Evolutionary conservation across 2,888 invertebrate species (phyloP), one percentile per base, ranked within the genome.

Genomic region (Muschampia plurimacula): DNA sequence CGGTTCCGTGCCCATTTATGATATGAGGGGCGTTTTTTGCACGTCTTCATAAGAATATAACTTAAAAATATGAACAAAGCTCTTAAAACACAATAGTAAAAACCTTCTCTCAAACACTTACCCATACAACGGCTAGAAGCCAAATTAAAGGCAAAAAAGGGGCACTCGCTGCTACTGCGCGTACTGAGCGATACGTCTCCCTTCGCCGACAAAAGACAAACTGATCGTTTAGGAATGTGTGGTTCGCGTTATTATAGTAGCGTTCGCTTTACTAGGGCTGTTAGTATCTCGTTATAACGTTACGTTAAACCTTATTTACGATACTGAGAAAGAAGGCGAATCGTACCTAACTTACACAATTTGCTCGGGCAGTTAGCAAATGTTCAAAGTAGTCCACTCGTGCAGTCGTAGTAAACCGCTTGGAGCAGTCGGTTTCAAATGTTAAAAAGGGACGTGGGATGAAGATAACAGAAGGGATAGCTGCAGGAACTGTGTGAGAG

Each of bases 61-160:
- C 39, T 67, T 36, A 60, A 72, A 57, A 57, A 15, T 67, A 44
- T 36, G 13, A 9, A 52, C 9, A 32, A 3, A 72, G 9, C n/a
- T 55, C 7, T 15, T 44, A 63, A 63, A 67, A 52, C 57, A 28
- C 12, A 12, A 57, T 28, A 67, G 28, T n/a, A 39, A 55, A 55
- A 49, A 60, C 44, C 77, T 77, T 74, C 76, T 78, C 77, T 78
- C 71, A 77, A 79, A 77, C 76, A 92, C 95, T 94, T 79, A 95
- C 95, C 95, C 95, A 95, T 95, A 95, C 94, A 95, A 95, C 89
- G 95, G 94, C 95, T 92, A 95, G 93, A 91, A 94, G 94, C 94
- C 95, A 95, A 95, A 95, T 92, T 93, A 95, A 95, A 93, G 93
- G 94, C 89, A 87, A 91, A 94, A 93, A 91, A 88, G 87, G 87